Conservation (phyloP, 1,140 invertebrate genomes). For the Theocolax elegans region DNA sequence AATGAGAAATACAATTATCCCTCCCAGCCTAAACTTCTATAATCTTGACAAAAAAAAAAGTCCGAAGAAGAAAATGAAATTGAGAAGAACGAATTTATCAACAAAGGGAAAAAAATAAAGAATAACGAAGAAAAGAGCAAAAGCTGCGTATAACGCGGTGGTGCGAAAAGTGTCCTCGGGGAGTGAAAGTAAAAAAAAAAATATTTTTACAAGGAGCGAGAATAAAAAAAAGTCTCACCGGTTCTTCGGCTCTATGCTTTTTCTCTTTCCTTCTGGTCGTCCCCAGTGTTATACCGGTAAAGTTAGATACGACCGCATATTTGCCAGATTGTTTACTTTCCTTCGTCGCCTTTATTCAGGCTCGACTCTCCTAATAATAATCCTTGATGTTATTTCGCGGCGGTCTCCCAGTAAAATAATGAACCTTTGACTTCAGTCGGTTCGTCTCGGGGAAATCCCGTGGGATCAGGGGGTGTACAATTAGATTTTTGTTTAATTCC, state of each 20-base stretch:
- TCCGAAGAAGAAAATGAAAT: neutral
- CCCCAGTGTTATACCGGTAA: neutral
- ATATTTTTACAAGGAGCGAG: constrained; percentile 15
- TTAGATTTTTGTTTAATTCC: too few relatives aligned
- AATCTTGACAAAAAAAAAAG: neutral
- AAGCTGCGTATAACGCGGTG: neutral
- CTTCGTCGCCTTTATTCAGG: neutral
- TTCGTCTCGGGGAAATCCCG: too few relatives aligned
- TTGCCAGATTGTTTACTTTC: constrained; percentile 1
- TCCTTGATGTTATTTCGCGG: neutral
- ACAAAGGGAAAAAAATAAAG: neutral
- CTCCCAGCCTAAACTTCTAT: neutral
- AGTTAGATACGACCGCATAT: too few relatives aligned
- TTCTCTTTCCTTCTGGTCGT: neutral
- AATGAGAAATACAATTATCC: neutral
- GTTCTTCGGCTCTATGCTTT: neutral
- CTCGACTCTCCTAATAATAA: neutral
- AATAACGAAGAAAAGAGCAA: neutral
- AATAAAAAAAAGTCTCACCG: neutral
- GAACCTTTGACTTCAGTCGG: neutral
- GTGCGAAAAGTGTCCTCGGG: neutral
- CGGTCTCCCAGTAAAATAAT: neutral
- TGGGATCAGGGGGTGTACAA: too few relatives aligned
- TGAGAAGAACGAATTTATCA: neutral
- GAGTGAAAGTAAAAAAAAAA: constrained; percentile 11